These are phyloP conservation scores for Cerastoderma edule DNA, from an alignment of 2,888 invertebrate genomes.

Conservation along the genomic window DNA sequence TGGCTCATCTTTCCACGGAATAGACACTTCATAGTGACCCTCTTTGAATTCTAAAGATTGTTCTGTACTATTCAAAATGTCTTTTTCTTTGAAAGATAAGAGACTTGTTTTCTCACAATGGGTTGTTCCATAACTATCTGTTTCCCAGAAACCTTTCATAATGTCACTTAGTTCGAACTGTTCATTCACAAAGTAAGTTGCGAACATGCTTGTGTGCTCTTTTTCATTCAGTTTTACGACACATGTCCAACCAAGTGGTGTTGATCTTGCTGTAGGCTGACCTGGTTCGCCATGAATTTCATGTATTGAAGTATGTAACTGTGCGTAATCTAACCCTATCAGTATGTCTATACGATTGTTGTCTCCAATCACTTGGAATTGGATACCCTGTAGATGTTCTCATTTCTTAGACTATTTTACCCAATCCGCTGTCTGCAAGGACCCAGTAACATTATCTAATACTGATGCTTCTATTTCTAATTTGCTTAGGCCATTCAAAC, in stretches of 20 bases:
- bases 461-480: slow-evolving; percentile 27
- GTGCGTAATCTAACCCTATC: slow-evolving; percentile 50
- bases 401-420: slow-evolving; percentile 26
- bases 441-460: slow-evolving; percentile 38
- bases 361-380: slow-evolving; percentile 23
- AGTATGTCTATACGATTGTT: slow-evolving; percentile 30
- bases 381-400: slow-evolving; percentile 39
- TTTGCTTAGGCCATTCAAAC: slow-evolving; percentile 23
- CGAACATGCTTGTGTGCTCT: background rate
- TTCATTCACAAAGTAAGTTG: slow-evolving; percentile 19
- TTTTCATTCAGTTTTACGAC: slow-evolving; percentile 33
- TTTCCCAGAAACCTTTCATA: slow-evolving; percentile 45
- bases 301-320: slow-evolving; percentile 30
- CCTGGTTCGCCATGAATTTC: slow-evolving; percentile 46
- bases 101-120: background rate
- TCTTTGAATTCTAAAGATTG: slow-evolving; percentile 15
- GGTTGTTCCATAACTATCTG: slow-evolving; percentile 19
- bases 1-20: slow-evolving; percentile 46
- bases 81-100: slow-evolving; percentile 14
- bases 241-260: slow-evolving; percentile 17
- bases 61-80: slow-evolving; percentile 15
- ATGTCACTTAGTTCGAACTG: slow-evolving; percentile 15
- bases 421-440: slow-evolving; percentile 45
- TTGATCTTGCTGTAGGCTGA: slow-evolving; percentile 45
- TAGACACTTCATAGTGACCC: slow-evolving; percentile 41